Conservation (phyloP, 1,140 invertebrate genomes). For the Cotesia glomerata region DNA sequence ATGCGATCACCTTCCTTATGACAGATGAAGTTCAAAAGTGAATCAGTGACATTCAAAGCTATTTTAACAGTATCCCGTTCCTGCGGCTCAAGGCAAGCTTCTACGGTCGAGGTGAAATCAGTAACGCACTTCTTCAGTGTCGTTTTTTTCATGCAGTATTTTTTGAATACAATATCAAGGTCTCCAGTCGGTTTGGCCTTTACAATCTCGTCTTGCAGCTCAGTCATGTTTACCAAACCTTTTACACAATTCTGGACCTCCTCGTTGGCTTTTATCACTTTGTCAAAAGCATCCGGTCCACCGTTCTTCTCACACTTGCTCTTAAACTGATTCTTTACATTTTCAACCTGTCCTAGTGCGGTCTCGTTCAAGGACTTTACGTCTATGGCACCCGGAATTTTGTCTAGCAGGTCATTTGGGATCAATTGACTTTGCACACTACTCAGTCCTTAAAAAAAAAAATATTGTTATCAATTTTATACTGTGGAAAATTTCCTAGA, state of each 20-base stretch:
- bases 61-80: constrained; percentile 68
- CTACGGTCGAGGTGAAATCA: constrained; percentile 66
- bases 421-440: not conserved
- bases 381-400: constrained; percentile 35
- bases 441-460: not conserved
- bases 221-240: constrained; percentile 61
- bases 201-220: constrained; percentile 68
- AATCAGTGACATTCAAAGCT: constrained; percentile 70
- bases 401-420: constrained; percentile 32
- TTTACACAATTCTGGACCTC: constrained; percentile 59
- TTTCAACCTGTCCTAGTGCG: constrained; percentile 43
- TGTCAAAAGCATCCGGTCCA: constrained; percentile 43
- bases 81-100: constrained; percentile 69
- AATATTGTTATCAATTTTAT: too few relatives aligned
- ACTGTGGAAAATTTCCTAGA: too few relatives aligned
- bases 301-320: constrained; percentile 61
- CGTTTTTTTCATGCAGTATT: constrained; percentile 72
- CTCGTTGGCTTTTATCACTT: constrained; percentile 45
- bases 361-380: constrained; percentile 42
- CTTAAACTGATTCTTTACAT: constrained; percentile 48
- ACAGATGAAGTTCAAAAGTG: constrained; percentile 74
- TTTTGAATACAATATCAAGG: constrained; percentile 71
- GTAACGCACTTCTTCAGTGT: constrained; percentile 67
- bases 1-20: constrained; percentile 81
- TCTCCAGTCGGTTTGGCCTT: constrained; percentile 66